Base-by-base conservation (phyloP, 2,888 invertebrate genomes). In the Nephrocerus scutellatus region DNA sequence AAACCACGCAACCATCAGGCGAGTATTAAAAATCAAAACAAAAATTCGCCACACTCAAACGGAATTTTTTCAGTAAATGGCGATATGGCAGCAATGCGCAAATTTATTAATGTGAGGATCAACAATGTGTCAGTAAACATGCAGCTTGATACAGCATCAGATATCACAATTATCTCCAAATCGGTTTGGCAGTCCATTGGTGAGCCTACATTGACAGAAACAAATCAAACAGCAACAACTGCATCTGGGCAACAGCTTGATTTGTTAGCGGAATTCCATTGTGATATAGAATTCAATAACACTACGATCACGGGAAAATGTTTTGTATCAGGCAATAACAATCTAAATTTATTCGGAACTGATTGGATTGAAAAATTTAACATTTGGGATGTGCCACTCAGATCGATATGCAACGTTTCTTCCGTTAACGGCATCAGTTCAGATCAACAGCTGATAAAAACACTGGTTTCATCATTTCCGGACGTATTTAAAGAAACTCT, bases 81-180 rank as follows among this genome's bases (percentile, higher is more conserved):
- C n/a, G n/a, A n/a, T n/a, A n/a, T n/a, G n/a, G n/a, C n/a, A n/a
- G n/a, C n/a, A n/a, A n/a, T n/a, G n/a, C n/a, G n/a, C n/a, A n/a
- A n/a, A n/a, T 39, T 34, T 22, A 22, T 34, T 4, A 18, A 25
- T 20, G 31, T 35, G 6, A 6, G 23, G 13, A 28, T 36, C 3
- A 35, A 39, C 20, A 36, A 25, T 14, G 23, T 36, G 13, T 24
- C 23, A 5, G 8, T 38, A 8, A 15, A 10, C 5, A 23, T 47
- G 6, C 42, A 41, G 25, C 36, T 41, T 34, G 43, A 46, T 20
- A 39, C 39, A 2, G 44, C 41, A 5, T 47, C 41, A 4, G 46
- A 46, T 22, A 39, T 46, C 14, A 46, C 41, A n/a, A 41, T 39
- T 26, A 41, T 44, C 5, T 42, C 41, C 13, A 26, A 40, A 4